These are phyloP conservation scores for Hippocampus guttulatus DNA, from an alignment of 2,113 vertebrate genomes.

Conservation along the genomic window DNA sequence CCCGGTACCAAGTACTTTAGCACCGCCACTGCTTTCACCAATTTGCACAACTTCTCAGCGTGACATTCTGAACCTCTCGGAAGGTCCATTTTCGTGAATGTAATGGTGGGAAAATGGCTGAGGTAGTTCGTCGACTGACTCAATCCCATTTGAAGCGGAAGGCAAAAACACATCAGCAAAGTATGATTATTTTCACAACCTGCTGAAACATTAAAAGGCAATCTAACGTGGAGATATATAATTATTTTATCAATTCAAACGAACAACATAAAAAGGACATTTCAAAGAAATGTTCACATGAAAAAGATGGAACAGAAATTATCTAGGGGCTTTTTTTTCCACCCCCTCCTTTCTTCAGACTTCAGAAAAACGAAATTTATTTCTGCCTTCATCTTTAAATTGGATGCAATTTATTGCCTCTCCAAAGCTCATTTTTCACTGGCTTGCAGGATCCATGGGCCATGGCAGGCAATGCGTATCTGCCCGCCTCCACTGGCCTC, in stretches of 20 bases:
- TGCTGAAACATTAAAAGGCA: conserved; percentile 65
- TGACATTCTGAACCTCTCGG: conserved; percentile 35
- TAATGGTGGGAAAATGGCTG: conserved; percentile 50
- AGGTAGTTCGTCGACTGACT: conserved; percentile 47
- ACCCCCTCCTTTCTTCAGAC: conserved; percentile 63
- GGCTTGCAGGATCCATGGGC: conserved; percentile 69
- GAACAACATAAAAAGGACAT: conserved; percentile 67
- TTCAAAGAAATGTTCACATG: conserved; percentile 69
- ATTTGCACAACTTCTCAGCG: not conserved
- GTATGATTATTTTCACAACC: conserved; percentile 72
- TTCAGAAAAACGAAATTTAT: conserved; percentile 80
- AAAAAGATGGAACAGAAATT: conserved; percentile 68
- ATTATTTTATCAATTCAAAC: conserved; percentile 71
- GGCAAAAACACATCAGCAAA: conserved; percentile 60
- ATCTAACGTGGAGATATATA: conserved; percentile 55
- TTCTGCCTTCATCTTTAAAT: conserved; percentile 83
- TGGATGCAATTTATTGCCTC: conserved; percentile 83
- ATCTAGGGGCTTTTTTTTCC: conserved; percentile 58
- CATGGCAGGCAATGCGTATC: conserved; percentile 74
- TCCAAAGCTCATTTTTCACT: conserved; percentile 81
- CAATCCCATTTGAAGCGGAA: conserved; percentile 56
- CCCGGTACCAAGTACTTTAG: not conserved
- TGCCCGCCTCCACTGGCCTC: conserved; percentile 74
- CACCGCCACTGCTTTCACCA: not conserved
- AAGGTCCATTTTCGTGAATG: conserved; percentile 68